A percentile compares a stretch with the other conserved stretches of the same genome.
Conservation (phyloP, 1,140 invertebrate genomes). For the Euwallacea fornicatus region DNA sequence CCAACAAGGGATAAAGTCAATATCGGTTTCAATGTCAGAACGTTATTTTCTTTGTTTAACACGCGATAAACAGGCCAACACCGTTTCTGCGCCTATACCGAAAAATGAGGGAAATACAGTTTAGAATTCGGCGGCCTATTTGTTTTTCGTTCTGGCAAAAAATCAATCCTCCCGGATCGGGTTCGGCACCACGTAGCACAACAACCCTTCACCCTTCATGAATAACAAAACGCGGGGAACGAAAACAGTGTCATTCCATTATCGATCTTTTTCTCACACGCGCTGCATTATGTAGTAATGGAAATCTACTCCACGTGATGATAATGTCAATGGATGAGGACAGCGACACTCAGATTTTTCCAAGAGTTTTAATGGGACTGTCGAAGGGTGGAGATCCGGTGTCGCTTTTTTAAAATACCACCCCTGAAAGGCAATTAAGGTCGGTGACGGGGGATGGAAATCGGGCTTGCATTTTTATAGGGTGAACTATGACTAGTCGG, state of each 20-base stretch:
- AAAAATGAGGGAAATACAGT: not conserved
- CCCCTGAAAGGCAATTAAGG: not conserved
- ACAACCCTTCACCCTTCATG: conserved; percentile 32
- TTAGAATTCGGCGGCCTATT: conserved; percentile 16
- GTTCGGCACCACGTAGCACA: conserved; percentile 33
- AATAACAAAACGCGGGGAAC: conserved; percentile 26
- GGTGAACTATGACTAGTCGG: not conserved
- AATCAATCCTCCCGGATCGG: conserved; percentile 30
- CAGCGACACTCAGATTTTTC: conserved; percentile 33
- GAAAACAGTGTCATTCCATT: conserved; percentile 25
- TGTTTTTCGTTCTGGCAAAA: conserved; percentile 14
- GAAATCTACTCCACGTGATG: conserved; percentile 37
- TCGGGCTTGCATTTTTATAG: not conserved
- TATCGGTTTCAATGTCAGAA: no score
- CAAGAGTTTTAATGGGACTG: conserved; percentile 31
- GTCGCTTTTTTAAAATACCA: not conserved
- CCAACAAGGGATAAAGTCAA: no score
- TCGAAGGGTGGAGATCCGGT: conserved; percentile 20
- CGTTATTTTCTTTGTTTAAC: no score
- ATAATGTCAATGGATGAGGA: conserved; percentile 38
- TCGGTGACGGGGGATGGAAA: not conserved
- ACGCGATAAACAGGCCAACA: no score
- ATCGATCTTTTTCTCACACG: conserved; percentile 23
- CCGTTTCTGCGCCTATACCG: no score
- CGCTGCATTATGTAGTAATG: conserved; percentile 28